Evolutionary conservation across 2,797 vertebrate genomes (phyloP).

Genomic region (Rhodeus uyekii): DNA sequence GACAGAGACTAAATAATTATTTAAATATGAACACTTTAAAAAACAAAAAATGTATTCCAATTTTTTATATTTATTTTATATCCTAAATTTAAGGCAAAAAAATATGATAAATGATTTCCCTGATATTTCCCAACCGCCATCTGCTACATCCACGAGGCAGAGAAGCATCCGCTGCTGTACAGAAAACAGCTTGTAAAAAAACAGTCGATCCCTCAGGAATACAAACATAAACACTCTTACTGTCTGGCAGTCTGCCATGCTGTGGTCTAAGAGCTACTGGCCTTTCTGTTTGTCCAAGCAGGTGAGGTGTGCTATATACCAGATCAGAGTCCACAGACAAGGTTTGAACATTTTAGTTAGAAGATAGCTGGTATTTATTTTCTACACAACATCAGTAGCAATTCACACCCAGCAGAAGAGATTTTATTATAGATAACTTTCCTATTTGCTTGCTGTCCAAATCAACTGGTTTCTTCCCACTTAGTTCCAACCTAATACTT

Average conservation of each 20-base stretch:
- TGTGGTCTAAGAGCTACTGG: constrained; percentile 9
- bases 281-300: constrained; percentile 33
- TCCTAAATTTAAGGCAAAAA: not conserved
- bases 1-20: not conserved
- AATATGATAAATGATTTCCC: not conserved
- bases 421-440: not conserved
- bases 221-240: constrained; percentile 36
- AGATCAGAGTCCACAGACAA: constrained; percentile 15
- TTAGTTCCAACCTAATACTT: not conserved
- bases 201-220: constrained; percentile 8
- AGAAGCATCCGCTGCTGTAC: constrained; percentile 3
- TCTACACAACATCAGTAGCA: not conserved
- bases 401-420: not conserved
- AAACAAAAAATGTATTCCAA: not conserved
- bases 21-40: not conserved
- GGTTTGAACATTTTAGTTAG: not conserved
- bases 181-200: constrained; percentile 42
- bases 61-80: not conserved
- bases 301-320: constrained; percentile 12
- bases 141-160: not conserved
- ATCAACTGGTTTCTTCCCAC: not conserved
- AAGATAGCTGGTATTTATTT: not conserved
- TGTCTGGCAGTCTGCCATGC: constrained; percentile 7
- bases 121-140: not conserved
- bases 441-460: not conserved